Base-by-base conservation (phyloP, 2,113 vertebrate species). In the Gila orcuttii region DNA sequence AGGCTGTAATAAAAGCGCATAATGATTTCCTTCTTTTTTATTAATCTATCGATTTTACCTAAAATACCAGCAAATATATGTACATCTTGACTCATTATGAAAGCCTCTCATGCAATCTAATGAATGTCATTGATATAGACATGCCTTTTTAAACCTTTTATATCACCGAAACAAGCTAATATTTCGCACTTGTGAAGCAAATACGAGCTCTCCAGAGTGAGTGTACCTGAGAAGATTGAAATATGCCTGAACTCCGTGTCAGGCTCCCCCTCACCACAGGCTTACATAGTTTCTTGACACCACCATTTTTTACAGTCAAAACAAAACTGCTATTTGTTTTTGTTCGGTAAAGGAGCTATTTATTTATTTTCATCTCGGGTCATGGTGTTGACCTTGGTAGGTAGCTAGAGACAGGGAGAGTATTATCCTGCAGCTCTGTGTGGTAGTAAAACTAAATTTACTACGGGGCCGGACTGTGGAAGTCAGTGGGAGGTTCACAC, bases 401-500 rank as follows among this genome's bases (percentile, higher is more conserved):
- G 86, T 80, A 76, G 85, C 86, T 88, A 90, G 85, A 90, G 89
- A 92, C 90, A 91, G 90, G 83, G 90, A 89, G 84, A 79, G 85
- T 86, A 89, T 92, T 90, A 89, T 90, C 89, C 89, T 86, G 73
- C 83, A 50, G 64, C 86, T 87, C 80, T 68, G 81, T 87, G 87
- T 87, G 84, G 89, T 88, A 88, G 89, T 91, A 90, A 90, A 91
- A 90, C 82, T 89, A 88, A 90, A 91, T 90, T 91, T 90, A 90
- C 88, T 90, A 89, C 57, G 88, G 73, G 84, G 85, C 82, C 80
- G 71, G 85, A 82, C 86, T 82, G 83, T 78, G 75, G 86, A 84
- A 85, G 90, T 88, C 88, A 71, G 90, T 83, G 45, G 90, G 89
- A 90, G 79, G 86, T 86, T 87, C 73, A 75, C 87, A 77, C 69